Evolutionary conservation across 1,140 invertebrate species (phyloP), one percentile per base, ranked within the genome.

Genomic region (Drosophila athabasca): DNA sequence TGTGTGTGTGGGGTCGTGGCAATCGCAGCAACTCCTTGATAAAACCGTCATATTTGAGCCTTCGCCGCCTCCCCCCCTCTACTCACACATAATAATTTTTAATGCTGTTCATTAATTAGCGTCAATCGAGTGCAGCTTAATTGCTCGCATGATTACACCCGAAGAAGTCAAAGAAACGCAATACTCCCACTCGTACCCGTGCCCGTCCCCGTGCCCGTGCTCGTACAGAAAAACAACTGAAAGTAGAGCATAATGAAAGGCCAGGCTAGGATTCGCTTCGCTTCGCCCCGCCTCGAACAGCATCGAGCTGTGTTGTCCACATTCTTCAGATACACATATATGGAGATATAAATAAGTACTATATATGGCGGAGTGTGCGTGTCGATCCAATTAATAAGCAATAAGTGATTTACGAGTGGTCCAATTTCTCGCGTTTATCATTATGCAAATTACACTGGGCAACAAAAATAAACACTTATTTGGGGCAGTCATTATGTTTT

Each of bases 11-110:
- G 79, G 29, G 11, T n/a, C 35, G 17, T 41, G 15, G 45, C 39
- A 46, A 51, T 53, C 50, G 41, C 50, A 52, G 50, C 45, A 8
- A 17, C 13, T 31, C 24, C 48, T 67, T 52, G 48, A 70, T 51
- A 51, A 41, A 3, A 45, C 72, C 77, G 65, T 87, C 82, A 87
- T 78, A 82, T 87, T 72, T 67, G 62, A 53, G 58, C 54, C 35
- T 35, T 3, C 9, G 1, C 9, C 35, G 3, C 31, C 31, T 0
- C 35, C 15, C 53, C 55, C 43, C 53, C 46, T 31, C 60, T 0
- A 1, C 64, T 74, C 76, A 64, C 51, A 66, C 72, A 67, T 88
- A 82, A 88, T 88, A 79, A 88, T 83, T 89, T 88, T 88, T 79
- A 88, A 83, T 88, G 68, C 68, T 61, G 22, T 73, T 83, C 79